Percentiles rank a stretch among this genome's conserved stretches.
Conservation (phyloP, 35 echinoderm and acorn worm genomes). For the Hemicentrotus pulcherrimus region DNA sequence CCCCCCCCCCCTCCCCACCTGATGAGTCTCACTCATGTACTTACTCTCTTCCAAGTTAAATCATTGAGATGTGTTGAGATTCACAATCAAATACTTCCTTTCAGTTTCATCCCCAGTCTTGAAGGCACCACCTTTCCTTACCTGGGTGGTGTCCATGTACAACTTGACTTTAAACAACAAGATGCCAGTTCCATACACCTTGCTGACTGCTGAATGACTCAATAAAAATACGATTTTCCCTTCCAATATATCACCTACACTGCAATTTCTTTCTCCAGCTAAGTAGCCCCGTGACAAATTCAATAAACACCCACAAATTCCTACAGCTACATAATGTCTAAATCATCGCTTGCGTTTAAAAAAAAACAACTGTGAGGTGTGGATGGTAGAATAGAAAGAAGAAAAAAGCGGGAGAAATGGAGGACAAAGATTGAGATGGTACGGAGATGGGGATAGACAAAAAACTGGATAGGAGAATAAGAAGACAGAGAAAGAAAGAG, state of each 20-base stretch:
- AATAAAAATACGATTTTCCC: background rate
- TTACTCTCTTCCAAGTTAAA: too few species aligned
- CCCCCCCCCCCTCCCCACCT: too few species aligned
- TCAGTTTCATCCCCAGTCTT: too few species aligned
- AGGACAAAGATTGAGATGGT: background rate
- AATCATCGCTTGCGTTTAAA: background rate
- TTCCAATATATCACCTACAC: background rate
- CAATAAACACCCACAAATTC: background rate
- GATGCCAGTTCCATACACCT: background rate
- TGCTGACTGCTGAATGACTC: background rate
- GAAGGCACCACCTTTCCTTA: too few species aligned
- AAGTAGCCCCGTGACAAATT: conserved; percentile 9
- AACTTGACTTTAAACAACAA: background rate
- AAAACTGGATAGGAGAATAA: background rate
- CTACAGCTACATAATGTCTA: background rate
- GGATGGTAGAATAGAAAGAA: background rate
- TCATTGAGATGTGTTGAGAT: too few species aligned
- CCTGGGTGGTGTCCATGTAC: too few species aligned
- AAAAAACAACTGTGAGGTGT: too few species aligned
- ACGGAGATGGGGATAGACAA: background rate
- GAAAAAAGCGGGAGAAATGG: background rate
- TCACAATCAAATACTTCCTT: too few species aligned
- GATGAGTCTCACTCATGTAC: too few species aligned
- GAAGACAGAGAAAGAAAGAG: background rate
- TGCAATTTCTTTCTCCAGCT: background rate